phyloP scores from a whole-genome alignment of 2,888 invertebrate species.

The Hydroisotoma schaefferi region DNA sequence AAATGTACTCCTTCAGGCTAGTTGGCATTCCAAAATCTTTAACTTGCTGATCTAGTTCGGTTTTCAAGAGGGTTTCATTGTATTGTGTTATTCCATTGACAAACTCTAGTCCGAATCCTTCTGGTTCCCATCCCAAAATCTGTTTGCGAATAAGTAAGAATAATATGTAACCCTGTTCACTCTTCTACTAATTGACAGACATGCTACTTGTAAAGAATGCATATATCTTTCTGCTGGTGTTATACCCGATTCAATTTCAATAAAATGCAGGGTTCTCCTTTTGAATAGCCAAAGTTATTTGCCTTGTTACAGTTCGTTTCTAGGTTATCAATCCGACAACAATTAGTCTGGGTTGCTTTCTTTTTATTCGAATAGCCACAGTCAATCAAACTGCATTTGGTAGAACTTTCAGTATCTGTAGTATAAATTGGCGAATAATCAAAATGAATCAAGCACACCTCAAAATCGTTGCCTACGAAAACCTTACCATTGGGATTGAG shows the following conservation, averaged over 20 bases:
- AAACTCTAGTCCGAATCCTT: constrained; percentile 53
- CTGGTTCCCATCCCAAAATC: constrained; percentile 86
- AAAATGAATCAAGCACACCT: background rate
- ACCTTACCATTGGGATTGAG: constrained; percentile 54
- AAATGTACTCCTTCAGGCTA: constrained; percentile 20
- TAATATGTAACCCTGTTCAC: too few relatives aligned
- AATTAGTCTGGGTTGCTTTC: constrained; percentile 59
- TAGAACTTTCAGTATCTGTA: constrained; percentile 9
- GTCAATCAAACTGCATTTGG: constrained; percentile 61
- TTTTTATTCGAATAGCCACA: constrained; percentile 62
- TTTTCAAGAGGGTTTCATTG: constrained; percentile 58
- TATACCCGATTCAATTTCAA: constrained; percentile 91
- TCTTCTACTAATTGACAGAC: too few relatives aligned
- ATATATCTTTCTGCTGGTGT: too few relatives aligned
- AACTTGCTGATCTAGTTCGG: constrained; percentile 63
- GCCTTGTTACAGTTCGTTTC: constrained; percentile 64
- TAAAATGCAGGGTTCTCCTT: constrained; percentile 87
- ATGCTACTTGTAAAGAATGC: too few relatives aligned
- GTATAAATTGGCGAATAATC: background rate
- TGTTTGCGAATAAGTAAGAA: constrained; percentile 51
- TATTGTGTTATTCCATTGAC: too few relatives aligned
- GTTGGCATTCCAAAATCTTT: constrained; percentile 22
- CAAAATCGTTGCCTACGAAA: background rate
- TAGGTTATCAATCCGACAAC: constrained; percentile 77
- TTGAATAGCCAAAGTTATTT: constrained; percentile 80